Evolutionary conservation across 2,113 vertebrate genomes (phyloP).

Genomic region (Muscicapa adusta): DNA sequence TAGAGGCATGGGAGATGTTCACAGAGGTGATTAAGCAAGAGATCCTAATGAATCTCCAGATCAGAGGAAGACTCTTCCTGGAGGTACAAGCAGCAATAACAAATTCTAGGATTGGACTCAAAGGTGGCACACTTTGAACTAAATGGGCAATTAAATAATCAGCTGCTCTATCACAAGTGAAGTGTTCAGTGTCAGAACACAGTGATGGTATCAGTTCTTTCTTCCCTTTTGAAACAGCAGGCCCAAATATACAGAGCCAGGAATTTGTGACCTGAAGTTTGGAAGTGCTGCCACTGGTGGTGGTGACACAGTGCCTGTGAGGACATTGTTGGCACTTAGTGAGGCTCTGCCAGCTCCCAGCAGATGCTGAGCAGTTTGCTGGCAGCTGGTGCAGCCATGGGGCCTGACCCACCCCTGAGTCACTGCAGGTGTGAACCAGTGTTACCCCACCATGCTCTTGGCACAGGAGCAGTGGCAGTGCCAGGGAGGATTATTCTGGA

Average conservation of each 20-base stretch:
- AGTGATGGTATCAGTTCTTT: background rate
- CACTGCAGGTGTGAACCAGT: background rate
- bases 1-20: background rate
- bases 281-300: background rate
- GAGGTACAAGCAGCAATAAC: background rate
- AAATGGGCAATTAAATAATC: background rate
- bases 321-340: fast-evolving
- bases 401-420: background rate
- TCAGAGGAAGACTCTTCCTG: background rate
- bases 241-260: background rate
- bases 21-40: background rate
- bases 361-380: background rate
- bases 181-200: background rate
- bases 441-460: fast-evolving
- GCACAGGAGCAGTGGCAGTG: background rate
- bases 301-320: background rate
- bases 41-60: background rate
- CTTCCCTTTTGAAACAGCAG: background rate
- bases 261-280: background rate
- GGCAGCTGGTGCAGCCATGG: background rate
- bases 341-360: background rate
- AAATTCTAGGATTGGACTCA: background rate
- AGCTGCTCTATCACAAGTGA: background rate
- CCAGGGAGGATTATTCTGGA: background rate
- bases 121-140: background rate